A percentile compares a stretch with the other conserved stretches of the same genome.
Conservation (phyloP, 2,113 vertebrate species). For the Psittacula cyanocephala region DNA sequence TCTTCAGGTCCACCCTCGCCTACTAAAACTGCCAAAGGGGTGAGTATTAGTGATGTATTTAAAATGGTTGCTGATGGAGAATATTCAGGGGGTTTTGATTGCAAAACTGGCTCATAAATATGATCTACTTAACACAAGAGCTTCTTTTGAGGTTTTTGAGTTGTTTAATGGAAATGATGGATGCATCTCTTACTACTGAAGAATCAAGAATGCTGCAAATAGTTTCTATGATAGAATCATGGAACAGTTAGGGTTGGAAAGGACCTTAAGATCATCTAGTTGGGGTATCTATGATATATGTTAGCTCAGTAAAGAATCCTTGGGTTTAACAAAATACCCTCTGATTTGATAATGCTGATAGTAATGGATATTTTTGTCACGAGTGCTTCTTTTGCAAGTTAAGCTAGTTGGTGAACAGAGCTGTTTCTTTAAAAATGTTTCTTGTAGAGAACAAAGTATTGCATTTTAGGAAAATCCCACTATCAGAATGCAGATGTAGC, state of each 20-base stretch:
- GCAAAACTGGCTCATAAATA: neutral
- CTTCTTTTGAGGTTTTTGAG: neutral
- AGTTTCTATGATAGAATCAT: neutral
- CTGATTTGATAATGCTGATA: neutral
- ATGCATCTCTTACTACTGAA: neutral
- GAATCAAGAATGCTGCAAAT: neutral
- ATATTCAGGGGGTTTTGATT: neutral
- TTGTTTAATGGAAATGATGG: neutral
- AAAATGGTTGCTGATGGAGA: neutral
- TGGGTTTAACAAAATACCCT: neutral
- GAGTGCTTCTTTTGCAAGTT: neutral
- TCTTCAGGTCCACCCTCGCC: slow-evolving; percentile 92
- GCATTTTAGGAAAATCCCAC: neutral
- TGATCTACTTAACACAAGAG: neutral
- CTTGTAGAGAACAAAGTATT: neutral
- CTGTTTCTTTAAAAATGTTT: neutral
- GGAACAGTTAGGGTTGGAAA: neutral
- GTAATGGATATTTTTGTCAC: neutral
- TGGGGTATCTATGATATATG: neutral
- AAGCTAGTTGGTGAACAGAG: neutral
- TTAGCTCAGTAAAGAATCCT: neutral
- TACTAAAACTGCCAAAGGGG: slow-evolving; percentile 91
- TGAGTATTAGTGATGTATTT: slow-evolving; percentile 76
- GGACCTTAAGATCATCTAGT: neutral
- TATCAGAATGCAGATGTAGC: neutral